Base-by-base conservation (phyloP, 2,888 invertebrate genomes). In the Drosophila percnosoma region DNA sequence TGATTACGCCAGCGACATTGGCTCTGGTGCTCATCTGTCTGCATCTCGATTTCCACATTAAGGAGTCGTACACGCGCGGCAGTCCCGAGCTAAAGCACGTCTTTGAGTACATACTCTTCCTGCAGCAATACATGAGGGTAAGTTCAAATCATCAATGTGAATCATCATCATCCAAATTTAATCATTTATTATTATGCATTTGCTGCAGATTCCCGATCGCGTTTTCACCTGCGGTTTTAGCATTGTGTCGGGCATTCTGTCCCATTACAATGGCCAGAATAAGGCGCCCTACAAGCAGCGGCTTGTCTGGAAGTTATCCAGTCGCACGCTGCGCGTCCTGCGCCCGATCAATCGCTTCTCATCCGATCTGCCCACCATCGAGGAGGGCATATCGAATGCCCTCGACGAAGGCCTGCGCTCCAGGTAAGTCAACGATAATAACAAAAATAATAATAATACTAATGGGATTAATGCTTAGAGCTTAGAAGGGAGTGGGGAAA, bases 1-100 rank as follows among this genome's bases (percentile, higher is more conserved):
- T 95, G 92, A 95, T 96, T 66, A 94, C 96, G 49, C 95, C 96
- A 71, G 95, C 96, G 54, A 96, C 96, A 73, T 93, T 97, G 75
- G 97, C 97, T 15, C 94, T 98, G 55, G 96, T 97, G 60, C 93
- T 98, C 75, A 94, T 98, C 76, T 96, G 96, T 91, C 93, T 95
- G 77, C 96, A 97, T 90, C 94, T 97, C 76, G 96, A 95, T 91
- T 92, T 93, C 75, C 92, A 92, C 61, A 93, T 94, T 92, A 89
- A 92, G 81, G 92, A 93, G 91, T 91, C 93, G 91, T 91, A 91
- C 92, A 86, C 91, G 65, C 91, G 89, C 80, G 92, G 91, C 68
- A 94, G 94, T 51, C 94, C 93, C 68, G 93, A 95, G 87, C 93
- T 96, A 53, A 94, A 95, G 87, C 94, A 94, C 83, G 94, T 96